phyloP scores from a whole-genome alignment of 2,797 vertebrate species.

The Spheniscus humboldti region DNA sequence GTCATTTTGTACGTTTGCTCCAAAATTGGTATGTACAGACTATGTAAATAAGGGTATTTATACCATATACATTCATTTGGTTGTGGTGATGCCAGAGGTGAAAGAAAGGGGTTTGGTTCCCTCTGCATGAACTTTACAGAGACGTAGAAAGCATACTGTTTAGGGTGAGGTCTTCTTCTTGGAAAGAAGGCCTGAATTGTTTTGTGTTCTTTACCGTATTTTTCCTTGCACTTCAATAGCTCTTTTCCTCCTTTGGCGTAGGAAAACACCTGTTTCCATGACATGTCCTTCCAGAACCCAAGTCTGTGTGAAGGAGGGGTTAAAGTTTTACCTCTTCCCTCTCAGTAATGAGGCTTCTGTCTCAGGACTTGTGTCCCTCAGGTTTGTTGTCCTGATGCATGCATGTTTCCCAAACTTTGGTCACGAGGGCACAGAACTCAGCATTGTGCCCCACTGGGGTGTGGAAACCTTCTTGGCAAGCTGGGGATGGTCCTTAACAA shows the following conservation, averaged over 20 bases:
- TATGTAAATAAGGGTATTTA: neutral
- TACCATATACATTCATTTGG: neutral
- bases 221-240: neutral
- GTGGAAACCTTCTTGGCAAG: neutral
- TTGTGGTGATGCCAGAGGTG: neutral
- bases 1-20: neutral
- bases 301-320: neutral
- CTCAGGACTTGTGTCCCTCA: neutral
- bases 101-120: neutral
- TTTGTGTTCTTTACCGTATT: neutral
- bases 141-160: accelerated
- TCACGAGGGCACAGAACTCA: neutral
- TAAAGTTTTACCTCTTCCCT: neutral
- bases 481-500: neutral
- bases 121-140: neutral
- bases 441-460: neutral
- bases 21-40: neutral
- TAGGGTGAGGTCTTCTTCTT: neutral
- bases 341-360: neutral
- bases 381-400: neutral
- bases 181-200: neutral
- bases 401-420: neutral
- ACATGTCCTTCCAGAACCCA: neutral
- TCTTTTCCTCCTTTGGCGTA: neutral
- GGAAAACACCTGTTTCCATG: neutral